Evolutionary conservation across 92 coral and sea anemone species (phyloP), one percentile per base, ranked within the genome.

Genomic region (Epizoanthus stellaris): DNA sequence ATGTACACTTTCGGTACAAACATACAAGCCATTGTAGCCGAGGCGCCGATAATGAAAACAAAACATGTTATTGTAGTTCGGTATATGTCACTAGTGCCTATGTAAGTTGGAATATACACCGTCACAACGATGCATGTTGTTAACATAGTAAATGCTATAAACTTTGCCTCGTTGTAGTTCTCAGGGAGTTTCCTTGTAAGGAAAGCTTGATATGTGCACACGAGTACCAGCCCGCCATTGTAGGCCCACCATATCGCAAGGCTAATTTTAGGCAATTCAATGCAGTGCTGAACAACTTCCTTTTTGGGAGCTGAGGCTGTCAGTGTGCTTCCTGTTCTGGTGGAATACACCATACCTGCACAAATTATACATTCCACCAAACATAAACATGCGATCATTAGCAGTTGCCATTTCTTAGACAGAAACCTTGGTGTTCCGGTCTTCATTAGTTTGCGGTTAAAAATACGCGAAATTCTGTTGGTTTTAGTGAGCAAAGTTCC

Each of bases 111-210:
- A 68, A 94, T 80, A 79, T 85, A 94, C 82, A 94, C 91, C 40
- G 87, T 89, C 11, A 94, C 97, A 12, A 88, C 97, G 39, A 95
- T 95, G 15, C 98, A 91, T 4, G 93, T 89, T 61, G 90, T 92
- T 63, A 96, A 82, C 96, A 96, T 94, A 36, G 98, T 94, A 59
- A 96, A 94, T 17, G 94, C 89, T 86, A 96, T 96, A 79, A 94
- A 96, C 82, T 93, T 93, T 0, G 98, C 95, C 77, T 96, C 98
- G 92, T 96, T 96, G 88, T 96, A 94, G 66, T 94, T 96, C 74
- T 96, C 98, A 3, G 98, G 98, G 11, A 95, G 89, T 75, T 95
- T 95, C 3, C 98, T 83, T 13, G 98, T 91, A 52, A 93, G 89
- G 80, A 94, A 94, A 3, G 98, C 98, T 69, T 96, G 98, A 61